Base-by-base conservation (phyloP, 2,888 invertebrate species). In the Rhynchonema sp. region DNA sequence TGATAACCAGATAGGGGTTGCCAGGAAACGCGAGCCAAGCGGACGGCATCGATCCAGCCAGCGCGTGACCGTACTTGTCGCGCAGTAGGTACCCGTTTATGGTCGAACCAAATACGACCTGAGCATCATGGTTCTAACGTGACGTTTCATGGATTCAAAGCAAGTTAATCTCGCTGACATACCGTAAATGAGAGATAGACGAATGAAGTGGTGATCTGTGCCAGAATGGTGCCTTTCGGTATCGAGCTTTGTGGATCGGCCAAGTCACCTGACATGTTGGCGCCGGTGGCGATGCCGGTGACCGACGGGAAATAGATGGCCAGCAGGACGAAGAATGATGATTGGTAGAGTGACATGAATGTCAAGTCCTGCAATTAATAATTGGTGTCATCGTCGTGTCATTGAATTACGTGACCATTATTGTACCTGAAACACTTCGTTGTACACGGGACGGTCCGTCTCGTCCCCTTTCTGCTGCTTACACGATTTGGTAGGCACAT, bases 281-380 rank as follows among this genome's bases (percentile, higher is more conserved):
- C 46, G 30, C 58, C 52, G 62, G 98, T 96, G 91, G 98, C 92
- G 65, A 98, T 98, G 71, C 87, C 96, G 69, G 96, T 98, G 52
- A 94, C 92, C 26, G 94, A 94, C n/a, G 98, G 96, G 78, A 98
- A 98, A 80, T 94, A 98, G 70, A 98, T 96, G 69, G 94, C 96
- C 66, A 96, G 86, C 30, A 98, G 82, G 66, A 96, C 83, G 58
- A 92, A 92, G 74, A 98, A 96, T 38, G 38, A 38, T 13, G n/a
- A n/a, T n/a, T n/a, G n/a, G n/a, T n/a, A n/a, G n/a, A n/a, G n/a
- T n/a, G n/a, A n/a, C n/a, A n/a, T n/a, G n/a, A n/a, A n/a, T n/a
- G n/a, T n/a, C n/a, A n/a, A n/a, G n/a, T n/a, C n/a, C n/a, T n/a
- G n/a, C n/a, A n/a, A n/a, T n/a, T n/a, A n/a, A n/a, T n/a, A n/a